Percentiles rank a stretch among this genome's conserved stretches.
Conservation (phyloP, 2,888 invertebrate genomes). For the Agonopterix arenella region DNA sequence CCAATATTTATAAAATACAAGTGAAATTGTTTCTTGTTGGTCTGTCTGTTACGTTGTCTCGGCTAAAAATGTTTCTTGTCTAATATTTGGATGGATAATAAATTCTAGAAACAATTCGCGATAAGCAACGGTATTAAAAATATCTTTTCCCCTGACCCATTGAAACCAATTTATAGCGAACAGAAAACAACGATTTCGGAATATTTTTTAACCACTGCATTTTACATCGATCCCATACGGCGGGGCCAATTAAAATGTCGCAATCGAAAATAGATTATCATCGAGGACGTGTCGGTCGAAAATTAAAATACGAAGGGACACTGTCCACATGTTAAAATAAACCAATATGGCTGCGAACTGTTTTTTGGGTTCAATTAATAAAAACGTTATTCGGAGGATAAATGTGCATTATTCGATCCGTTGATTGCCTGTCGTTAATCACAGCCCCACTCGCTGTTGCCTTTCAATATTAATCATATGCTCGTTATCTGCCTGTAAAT, state of each 20-base stretch:
- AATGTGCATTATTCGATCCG: constrained; percentile 44
- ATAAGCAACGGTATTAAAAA: too few species aligned
- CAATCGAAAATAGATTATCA: constrained; percentile 3
- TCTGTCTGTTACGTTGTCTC: too few species aligned
- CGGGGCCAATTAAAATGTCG: constrained; percentile 1
- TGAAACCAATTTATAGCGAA: too few species aligned
- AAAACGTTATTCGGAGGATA: constrained; percentile 21
- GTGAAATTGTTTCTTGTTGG: too few species aligned
- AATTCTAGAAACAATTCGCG: too few species aligned
- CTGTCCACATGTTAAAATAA: constrained; percentile 1
- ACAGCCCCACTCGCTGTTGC: constrained; percentile 32
- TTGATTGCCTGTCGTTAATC: constrained; percentile 60
- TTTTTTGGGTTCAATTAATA: constrained; percentile 5
- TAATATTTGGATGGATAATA: too few species aligned
- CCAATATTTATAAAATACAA: too few species aligned
- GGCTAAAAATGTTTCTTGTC: too few species aligned
- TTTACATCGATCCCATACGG: neutral
- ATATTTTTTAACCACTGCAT: neutral
- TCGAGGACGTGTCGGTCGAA: constrained; percentile 1
- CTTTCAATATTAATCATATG: constrained; percentile 55
- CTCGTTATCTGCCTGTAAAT: constrained; percentile 50
- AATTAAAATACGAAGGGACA: constrained; percentile 9
- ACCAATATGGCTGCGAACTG: neutral
- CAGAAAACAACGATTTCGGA: too few species aligned
- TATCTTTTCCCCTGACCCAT: too few species aligned